Base-by-base conservation (phyloP, 2,888 invertebrate species). In the Hyppa rectilinea region DNA sequence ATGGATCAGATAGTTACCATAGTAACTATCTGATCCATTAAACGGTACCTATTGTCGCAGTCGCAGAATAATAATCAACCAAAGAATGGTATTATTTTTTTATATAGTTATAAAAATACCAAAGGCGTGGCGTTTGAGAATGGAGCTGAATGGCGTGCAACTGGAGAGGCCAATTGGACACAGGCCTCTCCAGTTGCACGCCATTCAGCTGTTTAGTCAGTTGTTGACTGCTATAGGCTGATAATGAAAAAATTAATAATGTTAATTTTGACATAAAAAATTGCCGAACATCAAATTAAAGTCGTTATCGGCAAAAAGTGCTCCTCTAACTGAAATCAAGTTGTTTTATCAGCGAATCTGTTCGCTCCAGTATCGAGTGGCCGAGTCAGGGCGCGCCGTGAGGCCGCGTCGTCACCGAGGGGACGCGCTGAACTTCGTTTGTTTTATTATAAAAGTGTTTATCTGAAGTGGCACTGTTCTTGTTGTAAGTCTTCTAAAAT, bases 321-420 rank as follows among this genome's bases (percentile, higher is more conserved):
- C 77, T 56, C 69, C 55, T 40, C 40, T 36, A 29, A 70, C 63
- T 56, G 55, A 76, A 70, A 76, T 61, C 63, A 69, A 78, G 63
- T 76, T 80, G 70, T 76, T 55, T 77, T 78, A 78, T 78, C 81
- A 81, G 77, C 77, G 63, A 70, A 78, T 78, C 81, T 55, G 62
- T 63, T 34, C 71, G 71, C 78, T 6, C n/a, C 59, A 26, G 31
- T 31, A 23, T 61, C 56, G 75, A 75, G 80, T 67, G 80, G 67
- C 31, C 49, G 61, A 59, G 75, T 58, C 52, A 47, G 58, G 52
- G 58, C 29, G 29, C 40, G 73, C 40, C 20, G 47, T 29, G 49
- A 23, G 5, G 47, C 7, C 49, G 45, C 61, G 56, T 55, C 75
- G 62, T 61, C 80, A 50, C 17, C 4, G n/a, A 31, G 20, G 23